Base-by-base conservation (phyloP, 2,113 vertebrate genomes). In the Callionymus lyra region DNA sequence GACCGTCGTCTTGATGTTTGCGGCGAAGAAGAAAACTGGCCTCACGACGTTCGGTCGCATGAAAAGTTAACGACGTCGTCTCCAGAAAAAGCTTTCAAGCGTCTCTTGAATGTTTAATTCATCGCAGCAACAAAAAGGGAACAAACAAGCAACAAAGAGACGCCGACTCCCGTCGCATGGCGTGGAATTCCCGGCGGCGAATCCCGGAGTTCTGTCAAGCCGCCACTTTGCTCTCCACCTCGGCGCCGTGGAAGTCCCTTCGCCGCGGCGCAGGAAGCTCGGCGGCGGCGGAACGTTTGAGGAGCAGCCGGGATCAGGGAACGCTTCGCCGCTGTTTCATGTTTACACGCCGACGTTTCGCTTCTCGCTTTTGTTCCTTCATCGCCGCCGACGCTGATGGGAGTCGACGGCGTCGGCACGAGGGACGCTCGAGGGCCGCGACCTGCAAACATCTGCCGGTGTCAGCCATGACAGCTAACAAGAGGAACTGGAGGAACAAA, bases 51-150 rank as follows among this genome's bases (percentile, higher is more conserved):
- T 39, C 38, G 57, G 56, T 41, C 66, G 34, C 78, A 77, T 80
- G 64, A 82, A 85, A 85, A 82, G 68, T 79, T 81, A 72, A 83
- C 68, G 68, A 50, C 53, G 35, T 56, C 44, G 9, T 61, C 50
- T 49, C 59, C 50, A 67, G 48, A 53, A 61, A 79, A 65, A 42
- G 44, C 72, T 82, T 82, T 82, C n/a, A n/a, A n/a, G n/a, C n/a
- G n/a, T n/a, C 73, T 62, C 50, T 39, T 64, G 75, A 76, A 85
- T 85, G 81, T 84, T 85, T 85, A 87, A 85, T 85, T 85, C 83
- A 87, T 85, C 82, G 77, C 76, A 49, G 59, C 76, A 54, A 77
- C 82, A 76, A 82, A 84, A 84, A 83, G 76, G 70, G 77, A 84
- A 82, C 72, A 83, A n/a, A 74, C 73, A 73, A 77, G 79, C 72